A percentile compares a stretch with the other conserved stretches of the same genome.
These are phyloP conservation scores for Cyprinella venusta DNA, from an alignment of 2,797 vertebrate genomes.

Conservation along the genomic window DNA sequence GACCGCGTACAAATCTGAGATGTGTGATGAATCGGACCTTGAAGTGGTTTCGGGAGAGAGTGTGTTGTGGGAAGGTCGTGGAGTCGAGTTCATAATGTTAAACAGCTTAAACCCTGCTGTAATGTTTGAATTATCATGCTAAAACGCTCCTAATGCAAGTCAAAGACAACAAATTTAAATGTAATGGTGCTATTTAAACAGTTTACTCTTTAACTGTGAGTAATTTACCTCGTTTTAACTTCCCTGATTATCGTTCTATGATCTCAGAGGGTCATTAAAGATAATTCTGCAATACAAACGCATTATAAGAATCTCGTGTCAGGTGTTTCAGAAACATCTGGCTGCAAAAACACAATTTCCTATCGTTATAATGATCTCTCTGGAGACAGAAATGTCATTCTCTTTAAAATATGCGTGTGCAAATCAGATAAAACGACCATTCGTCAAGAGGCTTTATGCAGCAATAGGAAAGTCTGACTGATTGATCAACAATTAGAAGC, in stretches of 20 bases:
- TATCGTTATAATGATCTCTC: slow-evolving; percentile 12
- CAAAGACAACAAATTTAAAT: slow-evolving; percentile 40
- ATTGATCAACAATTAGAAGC: slow-evolving; percentile 22
- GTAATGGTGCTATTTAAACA: slow-evolving; percentile 24
- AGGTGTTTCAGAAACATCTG: slow-evolving; percentile 50
- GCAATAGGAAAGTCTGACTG: slow-evolving; percentile 9
- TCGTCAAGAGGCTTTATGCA: neutral
- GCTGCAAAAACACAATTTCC: neutral
- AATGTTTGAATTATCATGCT: slow-evolving; percentile 44
- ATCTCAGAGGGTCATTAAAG: slow-evolving; percentile 49
- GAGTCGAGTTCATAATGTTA: slow-evolving; percentile 54
- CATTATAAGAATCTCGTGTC: slow-evolving; percentile 44
- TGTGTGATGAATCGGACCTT: slow-evolving; percentile 53
- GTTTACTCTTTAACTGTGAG: slow-evolving; percentile 26
- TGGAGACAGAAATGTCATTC: slow-evolving; percentile 22
- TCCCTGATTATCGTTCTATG: slow-evolving; percentile 13
- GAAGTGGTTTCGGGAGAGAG: slow-evolving; percentile 50
- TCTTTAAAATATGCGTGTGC: slow-evolving; percentile 15
- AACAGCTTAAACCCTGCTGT: slow-evolving; percentile 58
- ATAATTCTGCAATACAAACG: slow-evolving; percentile 31
- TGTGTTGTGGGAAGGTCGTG: slow-evolving; percentile 46
- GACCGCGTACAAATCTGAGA: slow-evolving; percentile 63
- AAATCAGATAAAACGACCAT: slow-evolving; percentile 15
- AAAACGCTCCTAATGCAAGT: slow-evolving; percentile 53
- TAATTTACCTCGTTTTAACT: slow-evolving; percentile 33